Evolutionary conservation across 2,113 vertebrate genomes (phyloP), one percentile per base, ranked within the genome.

Genomic region (Neotoma lepida): DNA sequence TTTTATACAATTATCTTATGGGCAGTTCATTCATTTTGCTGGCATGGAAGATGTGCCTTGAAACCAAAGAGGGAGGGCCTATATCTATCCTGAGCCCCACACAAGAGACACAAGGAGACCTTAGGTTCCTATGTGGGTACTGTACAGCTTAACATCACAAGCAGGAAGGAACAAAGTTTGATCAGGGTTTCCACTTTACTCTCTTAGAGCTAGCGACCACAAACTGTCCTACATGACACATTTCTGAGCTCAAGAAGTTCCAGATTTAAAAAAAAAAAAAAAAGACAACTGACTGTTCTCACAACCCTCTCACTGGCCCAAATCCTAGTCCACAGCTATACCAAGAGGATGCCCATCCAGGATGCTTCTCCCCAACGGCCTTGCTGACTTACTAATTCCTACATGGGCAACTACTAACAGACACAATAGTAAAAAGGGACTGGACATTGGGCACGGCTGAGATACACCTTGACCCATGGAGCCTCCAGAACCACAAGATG

Each of bases 1-100:
- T 61, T 77, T 70, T 56, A 18, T 70, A 74, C 9, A 56, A 54
- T 74, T 51, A 94, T 68, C 54, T 70, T 46, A 22, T 63, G 17
- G 64, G 58, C 71, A 49, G 26, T 30, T 93, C 56, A 80, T 24
- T 88, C 41, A 95, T 74, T 86, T 88, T 92, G 46, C 61, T 92
- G 44, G n/a, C 56, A 14, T 86, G n/a, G 56, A 35, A 68, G 64
- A 89, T 20, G 12, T 35, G 58, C 12, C 44, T 46, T 73, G 24
- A n/a, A 94, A 22, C 35, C 66, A 95, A 92, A 28, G 41, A n/a
- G 6, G 41, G 12, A 35, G 68, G 51, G 10, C 7, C 90, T 85
- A 4, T 9, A 68, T 85, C 84, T 73, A 84, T 18, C 56, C 54
- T 81, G 33, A 24, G 24, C 41, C 20, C 41, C 77, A 84, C 91